phyloP scores from a whole-genome alignment of 2,797 vertebrate species.

The Lates japonicus region DNA sequence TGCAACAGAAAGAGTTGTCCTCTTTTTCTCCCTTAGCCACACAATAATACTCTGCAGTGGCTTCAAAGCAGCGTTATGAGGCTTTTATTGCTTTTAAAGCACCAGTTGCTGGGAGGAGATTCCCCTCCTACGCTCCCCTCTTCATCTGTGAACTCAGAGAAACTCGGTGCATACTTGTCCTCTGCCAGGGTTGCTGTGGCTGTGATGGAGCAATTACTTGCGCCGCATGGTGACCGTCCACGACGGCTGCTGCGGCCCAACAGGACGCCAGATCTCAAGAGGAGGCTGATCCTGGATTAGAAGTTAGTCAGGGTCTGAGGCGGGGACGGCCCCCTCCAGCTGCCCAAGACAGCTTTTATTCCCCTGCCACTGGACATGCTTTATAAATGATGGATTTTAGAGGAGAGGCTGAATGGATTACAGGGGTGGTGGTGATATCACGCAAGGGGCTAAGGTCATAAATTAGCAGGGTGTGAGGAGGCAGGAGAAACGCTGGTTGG shows the following conservation, averaged over 20 bases:
- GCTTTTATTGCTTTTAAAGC: constrained; percentile 52
- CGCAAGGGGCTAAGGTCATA: constrained; percentile 45
- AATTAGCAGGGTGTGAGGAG: constrained; percentile 55
- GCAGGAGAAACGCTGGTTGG: not conserved
- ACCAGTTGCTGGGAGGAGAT: constrained; percentile 32
- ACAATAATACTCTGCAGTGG: constrained; percentile 36
- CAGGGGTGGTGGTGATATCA: constrained; percentile 37
- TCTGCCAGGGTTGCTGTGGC: constrained; percentile 2
- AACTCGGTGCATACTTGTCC: not conserved
- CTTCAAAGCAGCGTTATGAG: constrained; percentile 39
- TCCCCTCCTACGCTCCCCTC: constrained; percentile 17
- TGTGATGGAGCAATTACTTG: constrained; percentile 49
- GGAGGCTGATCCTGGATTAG: constrained; percentile 52
- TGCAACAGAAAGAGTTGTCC: not conserved
- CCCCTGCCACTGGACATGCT: constrained; percentile 26
- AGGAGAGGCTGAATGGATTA: constrained; percentile 63
- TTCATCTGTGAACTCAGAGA: constrained; percentile 10
- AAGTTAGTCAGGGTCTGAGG: constrained; percentile 19
- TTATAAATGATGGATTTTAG: constrained; percentile 62
- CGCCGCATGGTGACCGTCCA: not conserved
- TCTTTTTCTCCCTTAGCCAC: constrained; percentile 13
- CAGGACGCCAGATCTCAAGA: constrained; percentile 37
- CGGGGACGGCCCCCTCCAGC: not conserved
- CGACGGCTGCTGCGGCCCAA: not conserved
- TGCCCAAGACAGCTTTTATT: constrained; percentile 43